Percentiles rank a stretch among this genome's conserved stretches.
Evolutionary conservation across 2,797 vertebrate genomes (phyloP).

Genomic region (Karalla daura): DNA sequence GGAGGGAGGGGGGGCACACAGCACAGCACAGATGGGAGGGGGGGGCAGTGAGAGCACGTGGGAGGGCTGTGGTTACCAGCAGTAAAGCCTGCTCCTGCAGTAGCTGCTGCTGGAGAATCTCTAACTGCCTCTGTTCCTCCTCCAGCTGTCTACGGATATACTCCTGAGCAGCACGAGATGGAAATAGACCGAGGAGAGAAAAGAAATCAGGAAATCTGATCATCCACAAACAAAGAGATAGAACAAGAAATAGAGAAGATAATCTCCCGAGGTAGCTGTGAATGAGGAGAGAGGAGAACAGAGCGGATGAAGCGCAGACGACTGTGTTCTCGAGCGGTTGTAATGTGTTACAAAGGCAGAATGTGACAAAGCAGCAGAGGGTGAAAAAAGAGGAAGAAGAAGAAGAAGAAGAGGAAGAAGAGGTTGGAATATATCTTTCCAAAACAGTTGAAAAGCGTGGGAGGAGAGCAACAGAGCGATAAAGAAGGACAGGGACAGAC

Average conservation of each 20-base stretch:
- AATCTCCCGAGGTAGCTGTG: constrained; percentile 30
- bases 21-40: constrained; percentile 60
- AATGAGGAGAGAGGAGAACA: constrained; percentile 29
- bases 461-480: constrained; percentile 65
- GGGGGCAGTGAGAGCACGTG: constrained; percentile 38
- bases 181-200: constrained; percentile 52
- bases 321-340: constrained; percentile 12
- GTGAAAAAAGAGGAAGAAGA: no score
- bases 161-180: constrained; percentile 88
- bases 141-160: constrained; percentile 99
- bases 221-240: constrained; percentile 32
- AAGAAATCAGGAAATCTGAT: constrained; percentile 39
- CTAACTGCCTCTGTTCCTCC: constrained; percentile 99
- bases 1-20: constrained; percentile 35
- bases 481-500: constrained; percentile 25
- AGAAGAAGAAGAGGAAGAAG: no score
- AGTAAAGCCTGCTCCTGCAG: constrained; percentile 98
- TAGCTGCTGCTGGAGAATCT: constrained; percentile 99
- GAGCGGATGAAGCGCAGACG: constrained; percentile 22
- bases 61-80: constrained; percentile 89
- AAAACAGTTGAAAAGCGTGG: constrained; percentile 68
- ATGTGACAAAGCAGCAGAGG: constrained; percentile 17
- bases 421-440: constrained; percentile 76
- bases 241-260: constrained; percentile 24
- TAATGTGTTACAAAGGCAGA: constrained; percentile 31